Evolutionary conservation across 2,113 vertebrate species (phyloP), one percentile per base, ranked within the genome.

Genomic region (Copsychus sechellarum): DNA sequence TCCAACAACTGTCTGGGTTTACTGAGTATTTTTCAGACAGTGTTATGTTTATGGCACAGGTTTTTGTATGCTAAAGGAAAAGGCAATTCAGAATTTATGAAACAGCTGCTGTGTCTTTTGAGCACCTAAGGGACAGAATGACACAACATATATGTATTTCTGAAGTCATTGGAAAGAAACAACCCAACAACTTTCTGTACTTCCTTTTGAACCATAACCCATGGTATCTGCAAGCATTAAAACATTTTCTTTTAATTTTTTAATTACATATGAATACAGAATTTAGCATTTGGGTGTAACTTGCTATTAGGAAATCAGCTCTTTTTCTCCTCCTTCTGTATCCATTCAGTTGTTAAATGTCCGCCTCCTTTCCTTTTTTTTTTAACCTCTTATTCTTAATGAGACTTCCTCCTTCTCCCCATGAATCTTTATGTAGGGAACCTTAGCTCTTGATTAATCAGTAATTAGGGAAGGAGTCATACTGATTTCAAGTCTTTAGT

Each of bases 381-480:
- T 93, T 94, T 86, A 80, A n/a, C 72, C 81, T 97, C 96, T 95
- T 96, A 60, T 95, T 97, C 92, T 69, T 97, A 97, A 97, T 97
- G 97, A 97, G 90, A 96, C 96, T 97, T 97, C 97, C 97, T 97
- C 86, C 90, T 95, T 97, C 96, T 97, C 95, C 90, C 93, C 93
- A 83, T 83, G 96, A 94, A 77, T 92, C 92, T 95, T 94, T 96
- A 94, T 96, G 96, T 94, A 96, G 94, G 90, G 95, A 95, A 93
- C 95, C 84, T 96, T 90, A 96, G 95, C 85, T 96, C 95, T 96
- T 97, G 96, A 97, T 96, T 97, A 97, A 97, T 97, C 97, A 97
- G 86, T 96, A 97, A 96, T 97, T 97, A 95, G 94, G 86, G 95
- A 95, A 95, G 96, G 89, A 94, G 88, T 94, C 96, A 33, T 72